Conservation (phyloP, 2,888 invertebrate species). For the Herminia tarsipennalis region DNA sequence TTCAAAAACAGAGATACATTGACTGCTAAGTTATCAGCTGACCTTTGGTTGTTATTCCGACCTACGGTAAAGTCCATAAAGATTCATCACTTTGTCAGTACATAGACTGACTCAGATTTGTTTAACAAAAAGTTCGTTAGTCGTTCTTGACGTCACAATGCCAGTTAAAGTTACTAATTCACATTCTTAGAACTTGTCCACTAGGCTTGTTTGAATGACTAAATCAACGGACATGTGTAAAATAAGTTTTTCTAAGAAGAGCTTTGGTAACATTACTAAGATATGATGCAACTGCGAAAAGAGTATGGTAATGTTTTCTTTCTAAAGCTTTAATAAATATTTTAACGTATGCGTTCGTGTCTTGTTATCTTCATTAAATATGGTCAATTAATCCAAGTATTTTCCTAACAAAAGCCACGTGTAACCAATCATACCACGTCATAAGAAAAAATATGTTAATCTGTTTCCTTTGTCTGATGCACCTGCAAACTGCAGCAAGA, state of each 20-base stretch:
- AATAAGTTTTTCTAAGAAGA: conserved; percentile 9
- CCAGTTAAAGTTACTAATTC: conserved; percentile 12
- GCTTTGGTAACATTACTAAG: not conserved
- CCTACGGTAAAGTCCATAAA: not conserved
- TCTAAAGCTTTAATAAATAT: not conserved
- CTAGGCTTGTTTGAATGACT: conserved; percentile 1
- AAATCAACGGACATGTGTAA: conserved; percentile 7
- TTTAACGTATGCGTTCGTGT: no score
- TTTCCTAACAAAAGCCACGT: no score
- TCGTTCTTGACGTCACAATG: conserved; percentile 7
- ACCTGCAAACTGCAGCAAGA: no score
- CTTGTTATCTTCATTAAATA: no score
- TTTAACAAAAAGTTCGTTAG: not conserved
- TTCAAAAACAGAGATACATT: no score
- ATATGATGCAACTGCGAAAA: not conserved
- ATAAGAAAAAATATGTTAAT: no score
- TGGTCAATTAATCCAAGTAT: no score
- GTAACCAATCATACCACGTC: no score
- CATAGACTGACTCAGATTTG: not conserved
- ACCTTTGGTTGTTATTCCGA: no score
- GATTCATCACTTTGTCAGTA: not conserved
- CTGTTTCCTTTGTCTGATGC: not conserved
- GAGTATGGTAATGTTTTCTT: not conserved
- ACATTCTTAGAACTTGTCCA: conserved; percentile 6
- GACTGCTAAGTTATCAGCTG: no score